A percentile compares a stretch with the other conserved stretches of the same genome.
phyloP scores from a whole-genome alignment of 2,797 vertebrate species.

The Perodicticus potto region DNA sequence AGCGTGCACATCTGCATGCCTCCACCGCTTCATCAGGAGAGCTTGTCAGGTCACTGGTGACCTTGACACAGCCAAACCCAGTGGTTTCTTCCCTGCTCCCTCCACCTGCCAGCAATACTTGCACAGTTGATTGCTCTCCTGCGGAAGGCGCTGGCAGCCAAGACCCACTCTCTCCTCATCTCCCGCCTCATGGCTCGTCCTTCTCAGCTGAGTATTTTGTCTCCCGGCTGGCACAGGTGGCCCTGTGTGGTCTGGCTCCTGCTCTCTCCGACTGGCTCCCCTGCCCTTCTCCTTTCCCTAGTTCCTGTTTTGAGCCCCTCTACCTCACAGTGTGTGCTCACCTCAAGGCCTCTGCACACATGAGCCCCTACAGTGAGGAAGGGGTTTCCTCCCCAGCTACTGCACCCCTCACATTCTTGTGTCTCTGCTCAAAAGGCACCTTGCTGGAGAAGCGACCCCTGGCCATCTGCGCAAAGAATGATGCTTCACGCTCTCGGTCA shows the following conservation, averaged over 20 bases:
- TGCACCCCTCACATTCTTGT: neutral
- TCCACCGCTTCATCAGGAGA: neutral
- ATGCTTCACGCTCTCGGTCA: neutral
- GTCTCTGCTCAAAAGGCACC: neutral
- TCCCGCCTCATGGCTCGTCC: neutral
- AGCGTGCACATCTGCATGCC: neutral
- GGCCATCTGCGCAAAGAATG: neutral
- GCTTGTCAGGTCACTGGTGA: fast-evolving
- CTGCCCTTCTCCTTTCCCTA: neutral
- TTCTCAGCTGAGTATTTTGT: neutral
- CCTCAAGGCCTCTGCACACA: neutral
- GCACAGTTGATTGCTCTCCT: no score
- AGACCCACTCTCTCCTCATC: neutral
- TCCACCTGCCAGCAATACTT: neutral
- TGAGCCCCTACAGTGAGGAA: neutral
- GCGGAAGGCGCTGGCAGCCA: neutral
- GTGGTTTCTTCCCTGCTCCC: neutral
- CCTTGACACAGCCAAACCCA: neutral
- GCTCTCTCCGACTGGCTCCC: neutral
- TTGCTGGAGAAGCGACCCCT: neutral
- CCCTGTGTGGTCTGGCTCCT: fast-evolving
- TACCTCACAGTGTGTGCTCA: neutral
- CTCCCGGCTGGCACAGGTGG: neutral
- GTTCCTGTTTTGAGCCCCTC: neutral
- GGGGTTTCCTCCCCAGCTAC: neutral